Evolutionary conservation across 2,888 invertebrate genomes (phyloP), one percentile per base, ranked within the genome.

Genomic region (Chrysomela aeneicollis): DNA sequence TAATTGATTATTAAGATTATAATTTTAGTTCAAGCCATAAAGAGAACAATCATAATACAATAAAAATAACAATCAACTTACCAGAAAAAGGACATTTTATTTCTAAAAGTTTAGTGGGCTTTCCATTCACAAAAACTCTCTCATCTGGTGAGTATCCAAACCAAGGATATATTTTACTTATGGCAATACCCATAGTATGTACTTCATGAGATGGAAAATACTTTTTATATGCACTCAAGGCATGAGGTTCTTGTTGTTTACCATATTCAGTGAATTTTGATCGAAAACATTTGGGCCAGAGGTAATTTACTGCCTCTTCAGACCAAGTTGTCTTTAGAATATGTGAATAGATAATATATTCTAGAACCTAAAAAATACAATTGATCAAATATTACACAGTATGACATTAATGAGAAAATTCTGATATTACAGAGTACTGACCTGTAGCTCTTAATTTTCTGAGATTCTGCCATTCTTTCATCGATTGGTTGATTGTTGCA

Each of bases 61-160:
- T n/a, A n/a, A n/a, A n/a, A n/a, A n/a, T n/a, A 22, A 51, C 17
- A 19, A 53, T 17, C 8, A 12, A 19, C 50, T 52, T 59, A 63
- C 59, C 63, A 15, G 35, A 46, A 46, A 37, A 63, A 42, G 61
- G 59, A 50, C 68, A 69, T 66, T 66, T 69, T 35, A 69, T 69
- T 66, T 69, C 53, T 22, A 60, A 53, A 22, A 60, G 60, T 42
- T 42, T 59, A 46, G 26, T 52, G 21, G 67, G 67, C 51, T 60
- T 51, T 42, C 53, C 64, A 42, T 65, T 57, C 46, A 61, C 51
- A 42, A 67, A 54, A 12, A 67, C 54, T 15, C 64, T 35, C 17
- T 50, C 62, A 62, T 67, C 64, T 22, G 67, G 59, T 22, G 64
- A 65, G 55, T 58, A 67, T 35, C 19, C 64, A 32, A 67, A 52